phyloP scores from a whole-genome alignment of 1,140 invertebrate genomes.

The Caenorhabditis inopinata region DNA sequence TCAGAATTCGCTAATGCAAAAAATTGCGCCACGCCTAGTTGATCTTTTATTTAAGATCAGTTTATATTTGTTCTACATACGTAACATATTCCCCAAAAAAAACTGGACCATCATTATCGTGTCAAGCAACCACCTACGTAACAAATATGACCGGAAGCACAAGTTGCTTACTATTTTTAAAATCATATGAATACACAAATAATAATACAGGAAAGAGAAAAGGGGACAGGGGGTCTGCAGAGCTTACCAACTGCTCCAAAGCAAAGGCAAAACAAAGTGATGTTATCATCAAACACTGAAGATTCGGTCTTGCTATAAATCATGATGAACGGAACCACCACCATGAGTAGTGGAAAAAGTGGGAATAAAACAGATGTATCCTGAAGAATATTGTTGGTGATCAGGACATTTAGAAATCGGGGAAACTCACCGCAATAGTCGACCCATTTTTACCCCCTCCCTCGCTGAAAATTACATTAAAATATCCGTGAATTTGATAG shows the following conservation, averaged over 20 bases:
- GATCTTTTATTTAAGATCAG: no score
- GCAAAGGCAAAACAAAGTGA: constrained; percentile 85
- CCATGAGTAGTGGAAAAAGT: constrained; percentile 85
- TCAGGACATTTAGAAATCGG: background rate
- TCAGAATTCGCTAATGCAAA: no score
- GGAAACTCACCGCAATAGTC: constrained; percentile 76
- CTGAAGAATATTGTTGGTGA: constrained; percentile 69
- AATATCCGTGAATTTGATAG: constrained; percentile 57
- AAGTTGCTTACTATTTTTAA: background rate
- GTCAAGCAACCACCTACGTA: constrained; percentile 20
- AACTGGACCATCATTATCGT: constrained; percentile 10
- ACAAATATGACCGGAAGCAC: background rate
- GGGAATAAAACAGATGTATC: constrained; percentile 94
- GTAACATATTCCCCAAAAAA: background rate
- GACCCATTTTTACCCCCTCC: constrained; percentile 95
- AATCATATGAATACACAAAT: background rate
- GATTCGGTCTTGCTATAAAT: constrained; percentile 88
- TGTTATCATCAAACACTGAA: constrained; percentile 84
- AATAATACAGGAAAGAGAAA: no score
- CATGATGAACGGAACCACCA: constrained; percentile 85
- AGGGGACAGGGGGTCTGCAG: background rate
- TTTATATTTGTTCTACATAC: background rate
- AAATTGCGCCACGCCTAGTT: no score
- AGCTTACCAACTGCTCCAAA: constrained; percentile 87
- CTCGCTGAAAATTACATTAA: constrained; percentile 74